Evolutionary conservation across 2,797 vertebrate species (phyloP).

Genomic region (Tapirus indicus): DNA sequence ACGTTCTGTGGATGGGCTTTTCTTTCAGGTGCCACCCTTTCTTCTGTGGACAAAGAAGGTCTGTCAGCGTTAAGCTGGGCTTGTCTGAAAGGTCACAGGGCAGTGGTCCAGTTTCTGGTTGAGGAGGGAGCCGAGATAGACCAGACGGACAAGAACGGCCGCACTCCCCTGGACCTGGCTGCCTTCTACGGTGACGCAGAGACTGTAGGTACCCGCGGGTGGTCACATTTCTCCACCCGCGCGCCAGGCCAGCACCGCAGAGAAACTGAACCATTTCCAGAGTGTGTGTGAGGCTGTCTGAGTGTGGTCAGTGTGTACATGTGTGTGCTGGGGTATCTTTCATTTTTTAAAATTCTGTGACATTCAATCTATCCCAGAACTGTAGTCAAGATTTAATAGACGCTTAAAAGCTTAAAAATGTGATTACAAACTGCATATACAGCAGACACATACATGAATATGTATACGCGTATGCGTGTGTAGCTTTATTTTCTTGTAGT

Average conservation of each 20-base stretch:
- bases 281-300: not conserved
- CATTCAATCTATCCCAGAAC: not conserved
- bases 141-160: constrained; percentile 98
- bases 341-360: not conserved
- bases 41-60: constrained; percentile 97
- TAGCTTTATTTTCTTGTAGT: not conserved
- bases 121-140: constrained; percentile 97
- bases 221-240: fast-evolving
- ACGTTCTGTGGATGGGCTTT: not conserved
- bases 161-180: constrained; percentile 97
- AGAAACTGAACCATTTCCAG: not conserved
- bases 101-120: constrained; percentile 95
- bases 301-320: fast-evolving
- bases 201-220: constrained; percentile 91
- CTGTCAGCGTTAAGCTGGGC: constrained; percentile 98
- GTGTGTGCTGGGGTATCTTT: not conserved
- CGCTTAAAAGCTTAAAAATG: not conserved
- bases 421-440: not conserved
- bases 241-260: fast-evolving
- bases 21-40: constrained; percentile 93
- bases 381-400: not conserved
- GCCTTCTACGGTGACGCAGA: constrained; percentile 98
- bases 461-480: fast-evolving
- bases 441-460: fast-evolving
- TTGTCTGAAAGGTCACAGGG: constrained; percentile 97